Base-by-base conservation (phyloP, 2,888 invertebrate genomes). In the Anthoptus insignis region DNA sequence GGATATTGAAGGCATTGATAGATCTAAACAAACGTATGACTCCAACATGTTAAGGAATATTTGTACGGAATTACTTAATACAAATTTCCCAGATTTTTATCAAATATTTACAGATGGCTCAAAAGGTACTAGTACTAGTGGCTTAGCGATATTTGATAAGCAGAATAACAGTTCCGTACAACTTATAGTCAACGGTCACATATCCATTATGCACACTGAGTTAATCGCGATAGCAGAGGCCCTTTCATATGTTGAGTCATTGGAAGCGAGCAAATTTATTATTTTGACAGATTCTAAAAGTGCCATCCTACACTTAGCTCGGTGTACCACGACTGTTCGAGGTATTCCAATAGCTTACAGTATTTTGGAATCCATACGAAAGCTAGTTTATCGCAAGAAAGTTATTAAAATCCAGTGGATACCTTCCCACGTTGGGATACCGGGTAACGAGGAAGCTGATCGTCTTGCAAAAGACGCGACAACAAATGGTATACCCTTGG, bases 211-310 rank as follows among this genome's bases (percentile, higher is more conserved):
- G 32, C 32, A 32, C 11, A 32, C 32, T 9, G 32, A 32, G 32
- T 32, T 32, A 32, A 32, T 57, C 29, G 64, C 67, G 8, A 59
- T 66, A 5, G 14, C 52, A 8, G 67, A 67, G 45, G 56, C 54
- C 8, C 19, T 69, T n/a, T 42, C 56, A 14, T 67, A 69, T 57
- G 56, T 65, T 3, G n/a, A 47, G 2, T 47, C 58, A 5, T n/a
- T 56, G 3, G 21, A n/a, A 3, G 3, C 37, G 9, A 9, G 37
- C 6, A 37, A 58, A 13, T 61, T 66, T 29, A 56, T 69, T 11
- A 59, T 70, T 14, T 34, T 67, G 3, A 64, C 64, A 14, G 67
- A 67, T 27, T 67, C 65, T 19, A 67, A 65, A 57, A 65, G 65
- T 47, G 66, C 63, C 2, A 58, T 69, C 5, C 59, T 57, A 29